A percentile compares a stretch with the other conserved stretches of the same genome.
These are phyloP conservation scores for Dusona sp. DNA, from an alignment of 2,888 invertebrate genomes.

Conservation along the genomic window DNA sequence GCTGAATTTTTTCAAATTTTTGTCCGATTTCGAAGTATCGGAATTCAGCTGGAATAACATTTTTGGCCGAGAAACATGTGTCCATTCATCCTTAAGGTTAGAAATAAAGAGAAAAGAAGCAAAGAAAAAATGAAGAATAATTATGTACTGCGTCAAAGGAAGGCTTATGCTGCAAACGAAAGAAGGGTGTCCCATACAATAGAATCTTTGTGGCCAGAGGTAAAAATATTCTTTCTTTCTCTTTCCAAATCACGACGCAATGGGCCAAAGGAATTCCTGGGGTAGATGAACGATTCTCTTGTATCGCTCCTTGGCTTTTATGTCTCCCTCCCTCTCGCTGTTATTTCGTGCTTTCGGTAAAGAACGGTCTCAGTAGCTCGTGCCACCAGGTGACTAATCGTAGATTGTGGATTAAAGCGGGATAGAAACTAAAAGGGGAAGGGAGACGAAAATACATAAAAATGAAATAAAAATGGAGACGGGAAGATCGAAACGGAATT, in stretches of 20 bases:
- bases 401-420: conserved; percentile 22
- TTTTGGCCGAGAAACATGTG: no score
- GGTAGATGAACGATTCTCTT: conserved; percentile 70
- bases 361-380: conserved; percentile 48
- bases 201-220: conserved; percentile 45
- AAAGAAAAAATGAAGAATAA: background rate
- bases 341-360: conserved; percentile 11
- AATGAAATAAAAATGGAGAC: conserved; percentile 33
- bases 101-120: background rate
- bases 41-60: no score
- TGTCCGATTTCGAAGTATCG: no score
- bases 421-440: conserved; percentile 64
- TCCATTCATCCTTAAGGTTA: no score
- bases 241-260: conserved; percentile 11
- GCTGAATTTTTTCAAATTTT: no score
- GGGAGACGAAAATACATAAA: conserved; percentile 45
- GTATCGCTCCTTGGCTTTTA: conserved; percentile 53
- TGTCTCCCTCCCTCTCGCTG: conserved; percentile 37
- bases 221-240: conserved; percentile 34
- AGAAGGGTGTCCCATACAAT: conserved; percentile 3
- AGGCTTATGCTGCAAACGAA: background rate
- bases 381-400: conserved; percentile 69
- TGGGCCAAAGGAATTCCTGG: conserved; percentile 71
- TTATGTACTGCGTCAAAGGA: no score
- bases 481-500: conserved; percentile 52